These are phyloP conservation scores for Chydorus sphaericus DNA, from an alignment of 2,888 invertebrate genomes.

Conservation along the genomic window DNA sequence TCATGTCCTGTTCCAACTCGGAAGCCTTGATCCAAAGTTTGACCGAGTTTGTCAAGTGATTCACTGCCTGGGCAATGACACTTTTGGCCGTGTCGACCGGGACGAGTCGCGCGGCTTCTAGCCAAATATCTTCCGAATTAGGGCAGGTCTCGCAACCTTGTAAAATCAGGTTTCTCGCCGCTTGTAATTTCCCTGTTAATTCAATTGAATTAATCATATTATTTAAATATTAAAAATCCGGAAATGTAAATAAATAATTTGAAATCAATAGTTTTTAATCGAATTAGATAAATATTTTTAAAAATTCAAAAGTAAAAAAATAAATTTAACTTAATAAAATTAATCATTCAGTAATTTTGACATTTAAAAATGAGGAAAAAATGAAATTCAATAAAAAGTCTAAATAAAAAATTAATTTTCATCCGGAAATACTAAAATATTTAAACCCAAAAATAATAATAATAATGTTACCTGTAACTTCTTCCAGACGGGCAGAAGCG, in stretches of 20 bases:
- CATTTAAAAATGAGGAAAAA: too few relatives aligned
- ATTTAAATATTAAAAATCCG: too few relatives aligned
- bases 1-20: conserved; percentile 79
- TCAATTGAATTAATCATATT: too few relatives aligned
- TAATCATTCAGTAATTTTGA: too few relatives aligned
- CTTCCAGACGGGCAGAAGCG: conserved; percentile 92
- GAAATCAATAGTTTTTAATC: too few relatives aligned
- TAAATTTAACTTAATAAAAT: too few relatives aligned
- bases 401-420: neutral
- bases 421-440: too few relatives aligned
- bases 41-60: conserved; percentile 89
- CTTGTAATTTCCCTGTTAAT: conserved; percentile 76
- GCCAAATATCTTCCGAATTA: conserved; percentile 92
- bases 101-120: conserved; percentile 88
- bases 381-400: neutral
- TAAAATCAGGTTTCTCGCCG: conserved; percentile 94
- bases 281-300: too few relatives aligned
- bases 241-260: too few relatives aligned
- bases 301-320: too few relatives aligned
- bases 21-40: conserved; percentile 97
- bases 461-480: conserved; percentile 71
- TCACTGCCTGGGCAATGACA: conserved; percentile 89
- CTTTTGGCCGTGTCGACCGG: conserved; percentile 87
- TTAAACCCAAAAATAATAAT: too few relatives aligned
- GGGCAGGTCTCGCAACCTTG: conserved; percentile 95